Conservation (phyloP, 2,888 invertebrate species). For the Elmis aenea region DNA sequence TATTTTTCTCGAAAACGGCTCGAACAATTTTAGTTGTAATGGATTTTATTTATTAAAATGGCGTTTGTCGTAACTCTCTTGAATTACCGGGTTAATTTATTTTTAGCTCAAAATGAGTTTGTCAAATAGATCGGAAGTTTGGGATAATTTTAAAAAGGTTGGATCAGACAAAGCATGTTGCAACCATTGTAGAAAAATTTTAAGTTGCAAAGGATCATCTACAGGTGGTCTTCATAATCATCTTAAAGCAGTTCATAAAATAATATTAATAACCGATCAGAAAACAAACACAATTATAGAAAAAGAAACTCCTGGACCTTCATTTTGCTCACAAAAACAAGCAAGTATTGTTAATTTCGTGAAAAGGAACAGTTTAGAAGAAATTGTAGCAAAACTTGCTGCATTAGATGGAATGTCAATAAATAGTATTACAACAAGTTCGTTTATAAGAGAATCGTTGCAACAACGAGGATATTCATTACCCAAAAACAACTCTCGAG, state of each 20-base stretch:
- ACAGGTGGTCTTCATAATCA: not conserved
- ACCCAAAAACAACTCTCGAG: conserved; percentile 15
- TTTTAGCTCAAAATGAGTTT: no score
- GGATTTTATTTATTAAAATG: no score
- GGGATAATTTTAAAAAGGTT: not conserved
- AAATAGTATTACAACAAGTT: conserved; percentile 11
- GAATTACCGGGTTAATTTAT: no score
- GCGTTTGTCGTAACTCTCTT: no score
- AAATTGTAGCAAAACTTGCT: conserved; percentile 15
- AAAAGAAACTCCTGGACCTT: not conserved
- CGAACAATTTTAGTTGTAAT: no score
- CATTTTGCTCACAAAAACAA: not conserved
- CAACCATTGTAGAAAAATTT: not conserved
- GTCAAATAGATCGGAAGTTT: not conserved
- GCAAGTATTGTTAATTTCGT: conserved; percentile 3
- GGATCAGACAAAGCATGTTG: not conserved
- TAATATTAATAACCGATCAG: not conserved
- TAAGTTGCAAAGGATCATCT: not conserved
- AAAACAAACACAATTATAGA: not conserved
- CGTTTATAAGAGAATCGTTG: conserved; percentile 10
- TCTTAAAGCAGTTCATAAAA: not conserved
- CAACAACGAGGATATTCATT: conserved; percentile 12
- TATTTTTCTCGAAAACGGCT: no score
- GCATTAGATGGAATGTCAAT: conserved; percentile 14
- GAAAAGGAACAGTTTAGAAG: conserved; percentile 14